Evolutionary conservation across 2,888 invertebrate genomes (phyloP).

Genomic region (Rhynchonema sp.): DNA sequence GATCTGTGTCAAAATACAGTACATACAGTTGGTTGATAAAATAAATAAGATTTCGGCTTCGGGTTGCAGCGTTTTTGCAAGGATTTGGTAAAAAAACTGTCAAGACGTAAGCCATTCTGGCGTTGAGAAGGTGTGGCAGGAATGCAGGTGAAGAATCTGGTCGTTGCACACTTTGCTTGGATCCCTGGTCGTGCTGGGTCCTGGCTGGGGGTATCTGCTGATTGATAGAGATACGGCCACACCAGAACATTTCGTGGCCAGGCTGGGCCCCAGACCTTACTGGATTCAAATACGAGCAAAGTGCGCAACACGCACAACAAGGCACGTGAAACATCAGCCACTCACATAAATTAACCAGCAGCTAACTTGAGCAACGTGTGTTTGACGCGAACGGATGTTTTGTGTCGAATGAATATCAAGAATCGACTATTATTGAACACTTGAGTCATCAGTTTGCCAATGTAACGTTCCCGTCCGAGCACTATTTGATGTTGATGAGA

Average conservation of each 20-base stretch:
- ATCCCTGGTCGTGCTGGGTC: too few species aligned
- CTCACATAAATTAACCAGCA: too few species aligned
- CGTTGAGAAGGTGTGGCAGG: too few species aligned
- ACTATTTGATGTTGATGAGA: not conserved
- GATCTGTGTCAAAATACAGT: not conserved
- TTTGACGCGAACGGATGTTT: not conserved
- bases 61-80: too few species aligned
- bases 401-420: not conserved
- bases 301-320: not conserved
- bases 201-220: too few species aligned
- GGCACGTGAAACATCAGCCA: too few species aligned
- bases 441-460: not conserved
- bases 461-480: not conserved
- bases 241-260: not conserved
- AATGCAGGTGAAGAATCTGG: too few species aligned
- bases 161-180: too few species aligned
- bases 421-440: conserved; percentile 4
- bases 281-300: not conserved
- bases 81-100: too few species aligned
- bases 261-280: not conserved
- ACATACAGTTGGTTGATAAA: too few species aligned
- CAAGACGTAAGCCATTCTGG: too few species aligned
- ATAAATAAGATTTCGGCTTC: too few species aligned
- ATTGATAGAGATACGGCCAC: not conserved
- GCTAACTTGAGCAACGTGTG: not conserved